Conservation (phyloP, 2,888 invertebrate species). For the Tipula unca region DNA sequence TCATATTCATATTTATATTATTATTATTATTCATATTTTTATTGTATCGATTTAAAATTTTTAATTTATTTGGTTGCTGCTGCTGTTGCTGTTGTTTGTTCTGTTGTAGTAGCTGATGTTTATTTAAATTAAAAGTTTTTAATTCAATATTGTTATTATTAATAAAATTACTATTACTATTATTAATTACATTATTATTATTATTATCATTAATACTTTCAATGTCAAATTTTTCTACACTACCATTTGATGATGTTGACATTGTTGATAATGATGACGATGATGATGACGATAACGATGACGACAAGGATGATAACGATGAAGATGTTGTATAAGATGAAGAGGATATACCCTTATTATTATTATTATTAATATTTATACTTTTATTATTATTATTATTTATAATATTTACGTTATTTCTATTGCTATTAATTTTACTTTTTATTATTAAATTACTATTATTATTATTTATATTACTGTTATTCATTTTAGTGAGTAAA, state of each 20-base stretch:
- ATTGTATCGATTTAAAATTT: conserved; percentile 9
- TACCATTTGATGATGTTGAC: conserved; percentile 18
- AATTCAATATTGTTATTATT: not conserved
- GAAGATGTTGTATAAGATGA: conserved; percentile 23
- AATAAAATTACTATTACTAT: not conserved
- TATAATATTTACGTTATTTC: not conserved
- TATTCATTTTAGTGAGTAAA: conserved; percentile 18
- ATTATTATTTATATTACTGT: not conserved
- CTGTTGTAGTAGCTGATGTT: not conserved
- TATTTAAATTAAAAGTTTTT: not conserved
- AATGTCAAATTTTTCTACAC: not conserved
- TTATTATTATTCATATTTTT: not conserved
- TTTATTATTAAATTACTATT: conserved; percentile 16
- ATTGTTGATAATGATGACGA: conserved; percentile 26
- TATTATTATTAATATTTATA: not conserved
- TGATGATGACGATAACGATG: conserved; percentile 29
- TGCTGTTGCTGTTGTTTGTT: conserved; percentile 9
- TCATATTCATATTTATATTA: not conserved
- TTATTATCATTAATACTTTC: conserved; percentile 19
- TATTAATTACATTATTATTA: not conserved
- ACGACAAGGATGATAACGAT: conserved; percentile 26
- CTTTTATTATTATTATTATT: not conserved
- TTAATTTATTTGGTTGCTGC: conserved; percentile 15
- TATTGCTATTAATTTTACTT: not conserved
- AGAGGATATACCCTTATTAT: not conserved